These are phyloP conservation scores for Alloplasta piceator DNA, from an alignment of 2,888 invertebrate species.

Conservation along the genomic window DNA sequence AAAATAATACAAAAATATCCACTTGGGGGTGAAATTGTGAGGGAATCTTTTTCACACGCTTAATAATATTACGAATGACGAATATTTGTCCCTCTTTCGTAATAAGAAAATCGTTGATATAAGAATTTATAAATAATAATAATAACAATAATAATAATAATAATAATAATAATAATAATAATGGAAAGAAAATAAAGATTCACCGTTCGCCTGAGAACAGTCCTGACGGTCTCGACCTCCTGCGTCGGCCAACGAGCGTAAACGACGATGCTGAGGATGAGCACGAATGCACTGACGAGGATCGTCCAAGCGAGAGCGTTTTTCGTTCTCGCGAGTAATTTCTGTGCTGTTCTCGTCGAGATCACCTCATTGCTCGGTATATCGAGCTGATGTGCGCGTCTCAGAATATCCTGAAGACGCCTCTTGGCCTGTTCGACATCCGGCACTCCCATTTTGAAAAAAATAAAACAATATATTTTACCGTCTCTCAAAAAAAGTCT, in stretches of 20 bases:
- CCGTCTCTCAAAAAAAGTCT: not conserved
- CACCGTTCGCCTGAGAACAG: constrained; percentile 79
- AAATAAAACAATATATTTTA: constrained; percentile 45
- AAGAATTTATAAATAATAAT: not conserved
- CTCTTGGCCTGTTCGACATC: constrained; percentile 78
- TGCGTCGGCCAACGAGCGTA: constrained; percentile 80
- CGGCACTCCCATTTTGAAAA: constrained; percentile 73
- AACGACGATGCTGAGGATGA: constrained; percentile 74
- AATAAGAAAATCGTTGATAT: not conserved
- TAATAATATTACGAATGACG: not conserved
- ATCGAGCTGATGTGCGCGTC: constrained; percentile 77
- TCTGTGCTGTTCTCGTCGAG: constrained; percentile 76
- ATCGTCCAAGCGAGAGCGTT: constrained; percentile 75
- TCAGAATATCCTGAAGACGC: constrained; percentile 77
- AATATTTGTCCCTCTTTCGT: no score
- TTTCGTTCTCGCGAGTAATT: constrained; percentile 76
- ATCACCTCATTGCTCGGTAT: constrained; percentile 76
- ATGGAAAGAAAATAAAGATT: constrained; percentile 57
- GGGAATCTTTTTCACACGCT: no score
- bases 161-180: not conserved
- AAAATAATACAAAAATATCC: not conserved
- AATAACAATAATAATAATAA: no score
- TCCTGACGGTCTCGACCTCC: constrained; percentile 79
- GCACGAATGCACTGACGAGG: constrained; percentile 74
- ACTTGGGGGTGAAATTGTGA: no score